These are phyloP conservation scores for Lordiphosa mommai DNA, from an alignment of 1,140 invertebrate genomes.

Conservation along the genomic window DNA sequence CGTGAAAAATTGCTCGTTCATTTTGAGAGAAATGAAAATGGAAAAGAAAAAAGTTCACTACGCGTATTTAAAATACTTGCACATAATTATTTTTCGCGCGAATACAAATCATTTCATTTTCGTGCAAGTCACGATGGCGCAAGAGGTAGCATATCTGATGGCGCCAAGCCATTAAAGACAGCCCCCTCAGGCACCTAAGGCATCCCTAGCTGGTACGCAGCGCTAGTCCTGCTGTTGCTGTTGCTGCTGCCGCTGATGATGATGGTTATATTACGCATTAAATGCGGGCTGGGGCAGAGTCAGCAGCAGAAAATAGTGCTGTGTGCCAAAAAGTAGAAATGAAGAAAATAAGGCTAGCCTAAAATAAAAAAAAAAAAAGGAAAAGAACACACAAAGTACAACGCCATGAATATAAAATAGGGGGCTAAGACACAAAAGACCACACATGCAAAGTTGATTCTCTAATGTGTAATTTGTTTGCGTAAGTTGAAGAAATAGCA, in stretches of 20 bases:
- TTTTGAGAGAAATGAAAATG: constrained; percentile 27
- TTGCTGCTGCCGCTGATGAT: constrained; percentile 15
- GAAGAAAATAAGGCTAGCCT: constrained; percentile 70
- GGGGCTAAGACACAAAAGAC: no score
- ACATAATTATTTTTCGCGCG: constrained; percentile 76
- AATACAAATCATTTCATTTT: constrained; percentile 77
- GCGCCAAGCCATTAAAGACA: constrained; percentile 54
- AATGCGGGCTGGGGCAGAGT: constrained; percentile 39
- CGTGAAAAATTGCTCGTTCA: constrained; percentile 65
- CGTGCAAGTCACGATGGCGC: constrained; percentile 61
- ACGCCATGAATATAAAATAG: constrained; percentile 68
- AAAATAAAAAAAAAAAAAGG: not conserved
- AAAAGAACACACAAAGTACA: constrained; percentile 21
- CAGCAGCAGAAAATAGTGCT: constrained; percentile 41
- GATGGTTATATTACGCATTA: constrained; percentile 75
- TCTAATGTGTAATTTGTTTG: no score
- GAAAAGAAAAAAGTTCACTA: constrained; percentile 39
- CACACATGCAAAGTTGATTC: no score
- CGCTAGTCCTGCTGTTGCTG: no score
- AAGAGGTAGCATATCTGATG: constrained; percentile 61
- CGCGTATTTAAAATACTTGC: constrained; percentile 76
- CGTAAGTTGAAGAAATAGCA: no score
- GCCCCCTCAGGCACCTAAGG: not conserved
- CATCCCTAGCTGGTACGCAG: not conserved
- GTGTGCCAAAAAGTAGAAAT: constrained; percentile 70